Evolutionary conservation across 1,140 invertebrate species (phyloP), one percentile per base, ranked within the genome.

Genomic region (Camponotus vicinus): DNA sequence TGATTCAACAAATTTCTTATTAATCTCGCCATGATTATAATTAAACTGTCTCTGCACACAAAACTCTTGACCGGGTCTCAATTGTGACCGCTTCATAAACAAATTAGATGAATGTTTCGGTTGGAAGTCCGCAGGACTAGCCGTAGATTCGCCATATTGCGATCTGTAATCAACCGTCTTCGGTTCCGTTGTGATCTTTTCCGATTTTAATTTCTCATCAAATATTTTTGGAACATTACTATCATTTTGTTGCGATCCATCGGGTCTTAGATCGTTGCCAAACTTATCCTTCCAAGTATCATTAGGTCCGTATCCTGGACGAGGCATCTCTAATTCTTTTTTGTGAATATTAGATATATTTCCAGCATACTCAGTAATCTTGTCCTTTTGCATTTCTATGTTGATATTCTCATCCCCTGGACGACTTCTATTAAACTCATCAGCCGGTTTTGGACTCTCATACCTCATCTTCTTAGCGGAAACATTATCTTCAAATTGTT

Each of bases 31-130:
- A 67, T 95, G 95, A 90, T 95, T 95, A 73, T 95, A 95, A 92
- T 95, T 95, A 42, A 94, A 95, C 66, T 95, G 94, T 57, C 92
- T 94, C 15, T 91, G 89, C 8, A 91, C 92, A 27, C 92, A 91
- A 70, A 95, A 95, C 13, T 95, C 94, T 45, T 90, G 67, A 42
- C n/a, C 37, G 64, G 34, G 34, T 57, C 15, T 90, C 42, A 0
- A 34, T 21, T 11, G 64, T 49, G 78, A 9, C 11, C 63, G 82
- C 34, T 88, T 90, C 40, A 67, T 64, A 6, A 86, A 82, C 45
- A 86, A 45, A 34, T 37, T 63, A 34, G 88, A 37, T 3, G 13
- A 18, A 34, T 57, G 34, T 1, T 49, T 79, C n/a, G 42, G 9
- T 15, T 78, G 13, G n/a, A 80, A 86, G 13, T 89, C 71, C 1